Evolutionary conservation across 2,797 vertebrate genomes (phyloP).

Genomic region (Cephalopachus bancanus): DNA sequence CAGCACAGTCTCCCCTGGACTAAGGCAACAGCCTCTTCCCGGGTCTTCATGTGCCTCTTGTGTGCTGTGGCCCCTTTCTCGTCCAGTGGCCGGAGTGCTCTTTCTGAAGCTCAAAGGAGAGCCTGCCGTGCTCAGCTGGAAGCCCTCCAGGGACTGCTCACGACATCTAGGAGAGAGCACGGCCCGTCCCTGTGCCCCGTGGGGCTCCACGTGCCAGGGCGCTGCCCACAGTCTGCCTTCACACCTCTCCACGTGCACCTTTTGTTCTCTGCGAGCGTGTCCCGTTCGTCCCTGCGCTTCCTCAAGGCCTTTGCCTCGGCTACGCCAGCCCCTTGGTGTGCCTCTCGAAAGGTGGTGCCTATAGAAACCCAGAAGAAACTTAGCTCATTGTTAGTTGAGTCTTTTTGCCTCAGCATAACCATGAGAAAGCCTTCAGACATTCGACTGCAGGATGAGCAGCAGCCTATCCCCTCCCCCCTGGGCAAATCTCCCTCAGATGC

Average conservation of each 20-base stretch:
- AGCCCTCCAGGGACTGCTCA: not conserved
- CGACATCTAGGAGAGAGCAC: not conserved
- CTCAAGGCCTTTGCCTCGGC: not conserved
- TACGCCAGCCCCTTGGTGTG: not conserved
- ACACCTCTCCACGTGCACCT: rapidly evolving
- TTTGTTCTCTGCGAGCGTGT: not conserved
- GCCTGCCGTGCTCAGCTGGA: not conserved
- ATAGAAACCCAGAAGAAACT: too few relatives aligned
- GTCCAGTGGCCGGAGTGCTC: not conserved
- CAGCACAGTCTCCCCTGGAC: not conserved
- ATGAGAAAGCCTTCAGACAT: too few relatives aligned
- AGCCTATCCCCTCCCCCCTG: too few relatives aligned
- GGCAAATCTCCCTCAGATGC: too few relatives aligned
- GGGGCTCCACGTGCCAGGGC: not conserved
- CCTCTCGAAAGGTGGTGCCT: not conserved
- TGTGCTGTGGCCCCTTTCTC: not conserved
- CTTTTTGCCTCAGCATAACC: too few relatives aligned
- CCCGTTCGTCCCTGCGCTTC: not conserved
- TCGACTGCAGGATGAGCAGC: too few relatives aligned
- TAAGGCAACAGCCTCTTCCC: rapidly evolving
- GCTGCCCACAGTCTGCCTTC: not conserved
- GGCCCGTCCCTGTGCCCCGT: not conserved
- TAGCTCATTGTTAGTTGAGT: too few relatives aligned
- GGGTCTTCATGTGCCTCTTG: not conserved
- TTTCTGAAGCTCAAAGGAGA: not conserved